Evolutionary conservation across 2,113 vertebrate species (phyloP).

Genomic region (Coryphaenoides rupestris): DNA sequence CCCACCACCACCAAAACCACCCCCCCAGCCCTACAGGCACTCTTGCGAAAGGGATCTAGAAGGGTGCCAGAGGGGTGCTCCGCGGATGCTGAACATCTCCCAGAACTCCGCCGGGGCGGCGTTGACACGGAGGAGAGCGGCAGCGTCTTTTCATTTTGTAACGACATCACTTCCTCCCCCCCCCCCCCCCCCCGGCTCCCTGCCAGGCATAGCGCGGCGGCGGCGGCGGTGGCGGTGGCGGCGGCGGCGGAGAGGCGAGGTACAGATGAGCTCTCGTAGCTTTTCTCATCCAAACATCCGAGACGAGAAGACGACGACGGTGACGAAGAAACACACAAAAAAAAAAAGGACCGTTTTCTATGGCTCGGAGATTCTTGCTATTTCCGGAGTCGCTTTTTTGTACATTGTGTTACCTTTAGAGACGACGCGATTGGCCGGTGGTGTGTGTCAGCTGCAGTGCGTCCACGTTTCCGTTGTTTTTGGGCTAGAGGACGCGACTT

Average conservation of each 20-base stretch:
- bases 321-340: too few relatives aligned
- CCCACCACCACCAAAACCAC: constrained; percentile 34
- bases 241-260: constrained; percentile 61
- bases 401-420: constrained; percentile 80
- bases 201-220: constrained; percentile 58
- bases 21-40: too few relatives aligned
- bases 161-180: constrained; percentile 63
- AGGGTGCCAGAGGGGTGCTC: too few relatives aligned
- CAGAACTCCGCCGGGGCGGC: constrained; percentile 45
- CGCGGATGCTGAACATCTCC: too few relatives aligned
- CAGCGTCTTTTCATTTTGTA: constrained; percentile 55
- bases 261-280: constrained; percentile 76
- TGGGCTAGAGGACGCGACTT: constrained; percentile 54
- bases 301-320: neutral
- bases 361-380: constrained; percentile 69
- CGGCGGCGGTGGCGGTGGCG: too few relatives aligned
- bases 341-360: constrained; percentile 63
- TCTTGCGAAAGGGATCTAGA: too few relatives aligned
- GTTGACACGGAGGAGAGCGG: constrained; percentile 54
- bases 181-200: constrained; percentile 67
- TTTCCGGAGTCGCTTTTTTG: constrained; percentile 79
- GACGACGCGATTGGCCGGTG: constrained; percentile 48
- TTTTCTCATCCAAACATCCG: constrained; percentile 65
- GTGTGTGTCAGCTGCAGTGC: constrained; percentile 59
- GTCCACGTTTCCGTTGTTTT: constrained; percentile 61